Conservation (phyloP, 2,113 vertebrate genomes). For the Calonectris borealis region DNA sequence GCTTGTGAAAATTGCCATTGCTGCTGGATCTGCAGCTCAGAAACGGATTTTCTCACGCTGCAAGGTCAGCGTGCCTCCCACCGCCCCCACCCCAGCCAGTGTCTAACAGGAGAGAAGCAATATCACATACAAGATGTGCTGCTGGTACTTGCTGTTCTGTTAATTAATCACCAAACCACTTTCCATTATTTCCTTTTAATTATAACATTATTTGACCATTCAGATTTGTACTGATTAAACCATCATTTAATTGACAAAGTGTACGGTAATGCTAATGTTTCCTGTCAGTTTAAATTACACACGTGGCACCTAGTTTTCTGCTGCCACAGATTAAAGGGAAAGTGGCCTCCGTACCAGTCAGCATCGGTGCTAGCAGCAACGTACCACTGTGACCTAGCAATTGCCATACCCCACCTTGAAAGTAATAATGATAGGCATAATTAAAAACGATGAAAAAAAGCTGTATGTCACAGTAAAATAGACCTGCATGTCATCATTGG, state of each 20-base stretch:
- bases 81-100: neutral
- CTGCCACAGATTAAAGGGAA: neutral
- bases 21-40: constrained; percentile 23
- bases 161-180: constrained; percentile 72
- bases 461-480: neutral
- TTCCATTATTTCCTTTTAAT: constrained; percentile 79
- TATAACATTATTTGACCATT: constrained; percentile 80
- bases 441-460: neutral
- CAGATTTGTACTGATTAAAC: constrained; percentile 76
- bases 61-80: constrained; percentile 24
- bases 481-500: neutral
- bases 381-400: neutral
- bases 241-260: constrained; percentile 77
- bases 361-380: neutral
- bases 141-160: constrained; percentile 57
- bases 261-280: constrained; percentile 65
- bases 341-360: neutral
- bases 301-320: constrained; percentile 19
- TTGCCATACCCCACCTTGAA: neutral
- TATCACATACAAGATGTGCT: constrained; percentile 35
- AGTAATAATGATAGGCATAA: neutral
- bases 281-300: constrained; percentile 75
- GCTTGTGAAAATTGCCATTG: constrained; percentile 49
- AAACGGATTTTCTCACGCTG: constrained; percentile 48
- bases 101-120: neutral